Evolutionary conservation across 2,113 vertebrate genomes (phyloP).

Genomic region (Mixornis gularis): DNA sequence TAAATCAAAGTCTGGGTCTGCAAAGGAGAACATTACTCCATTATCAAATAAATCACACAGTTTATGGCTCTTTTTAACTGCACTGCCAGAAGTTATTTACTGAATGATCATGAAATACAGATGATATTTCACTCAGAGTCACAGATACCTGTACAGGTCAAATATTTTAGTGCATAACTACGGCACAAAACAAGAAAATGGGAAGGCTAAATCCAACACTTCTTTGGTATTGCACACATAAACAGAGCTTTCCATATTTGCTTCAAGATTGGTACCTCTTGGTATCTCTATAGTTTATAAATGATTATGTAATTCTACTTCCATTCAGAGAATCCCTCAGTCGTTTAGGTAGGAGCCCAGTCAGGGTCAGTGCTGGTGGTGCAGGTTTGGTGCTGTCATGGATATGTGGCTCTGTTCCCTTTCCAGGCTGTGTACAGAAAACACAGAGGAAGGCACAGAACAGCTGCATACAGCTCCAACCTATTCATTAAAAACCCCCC

Average conservation of each 20-base stretch:
- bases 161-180: neutral
- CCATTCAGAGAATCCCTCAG: neutral
- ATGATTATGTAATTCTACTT: neutral
- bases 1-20: constrained; percentile 36
- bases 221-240: neutral
- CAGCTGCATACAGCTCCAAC: neutral
- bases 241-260: neutral
- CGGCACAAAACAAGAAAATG: neutral
- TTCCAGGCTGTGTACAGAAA: neutral
- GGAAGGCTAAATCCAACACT: neutral
- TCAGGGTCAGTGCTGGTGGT: neutral
- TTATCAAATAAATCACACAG: constrained; percentile 51
- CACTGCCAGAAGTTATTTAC: constrained; percentile 49
- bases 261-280: neutral
- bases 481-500: neutral
- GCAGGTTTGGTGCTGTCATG: neutral
- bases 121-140: constrained; percentile 30
- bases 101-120: constrained; percentile 29
- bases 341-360: accelerated
- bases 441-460: neutral
- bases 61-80: constrained; percentile 52
- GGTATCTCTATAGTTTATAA: neutral
- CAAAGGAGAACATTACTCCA: constrained; percentile 38
- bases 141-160: neutral
- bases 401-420: neutral